phyloP scores from a whole-genome alignment of 2,888 invertebrate species.

The Ormia ochracea region DNA sequence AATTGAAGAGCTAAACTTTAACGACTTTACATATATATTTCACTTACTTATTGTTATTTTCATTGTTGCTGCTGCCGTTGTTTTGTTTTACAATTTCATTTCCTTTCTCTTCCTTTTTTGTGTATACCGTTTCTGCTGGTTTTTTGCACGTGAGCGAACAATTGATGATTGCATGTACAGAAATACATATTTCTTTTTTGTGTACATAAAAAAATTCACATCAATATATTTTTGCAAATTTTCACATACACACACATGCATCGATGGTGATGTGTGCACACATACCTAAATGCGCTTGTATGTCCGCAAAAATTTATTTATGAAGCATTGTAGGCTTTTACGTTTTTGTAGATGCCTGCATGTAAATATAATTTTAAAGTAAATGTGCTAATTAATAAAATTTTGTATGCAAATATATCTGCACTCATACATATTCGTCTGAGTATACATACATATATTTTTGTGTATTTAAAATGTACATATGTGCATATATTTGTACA shows the following conservation, averaged over 20 bases:
- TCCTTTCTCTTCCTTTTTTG: neutral
- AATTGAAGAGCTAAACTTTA: constrained; percentile 73
- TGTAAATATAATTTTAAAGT: no score
- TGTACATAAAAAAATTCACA: neutral
- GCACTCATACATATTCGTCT: no score
- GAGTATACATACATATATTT: no score
- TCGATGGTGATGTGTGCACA: neutral
- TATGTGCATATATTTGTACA: no score
- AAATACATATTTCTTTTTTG: neutral
- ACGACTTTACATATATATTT: constrained; percentile 16
- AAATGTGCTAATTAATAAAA: no score
- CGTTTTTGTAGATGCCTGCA: no score
- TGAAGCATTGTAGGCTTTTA: no score
- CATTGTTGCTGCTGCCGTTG: neutral
- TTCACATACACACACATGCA: neutral
- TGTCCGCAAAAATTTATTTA: neutral
- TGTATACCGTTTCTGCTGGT: neutral
- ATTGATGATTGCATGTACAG: constrained; percentile 6
- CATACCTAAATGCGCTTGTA: neutral
- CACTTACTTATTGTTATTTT: constrained; percentile 52
- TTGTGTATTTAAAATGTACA: no score
- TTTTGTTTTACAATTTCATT: constrained; percentile 39
- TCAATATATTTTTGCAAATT: no score
- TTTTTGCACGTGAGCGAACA: constrained; percentile 39
- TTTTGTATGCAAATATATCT: no score